Evolutionary conservation across 2,797 vertebrate species (phyloP), one percentile per base, ranked within the genome.

Genomic region (Pempheris klunzingeri): DNA sequence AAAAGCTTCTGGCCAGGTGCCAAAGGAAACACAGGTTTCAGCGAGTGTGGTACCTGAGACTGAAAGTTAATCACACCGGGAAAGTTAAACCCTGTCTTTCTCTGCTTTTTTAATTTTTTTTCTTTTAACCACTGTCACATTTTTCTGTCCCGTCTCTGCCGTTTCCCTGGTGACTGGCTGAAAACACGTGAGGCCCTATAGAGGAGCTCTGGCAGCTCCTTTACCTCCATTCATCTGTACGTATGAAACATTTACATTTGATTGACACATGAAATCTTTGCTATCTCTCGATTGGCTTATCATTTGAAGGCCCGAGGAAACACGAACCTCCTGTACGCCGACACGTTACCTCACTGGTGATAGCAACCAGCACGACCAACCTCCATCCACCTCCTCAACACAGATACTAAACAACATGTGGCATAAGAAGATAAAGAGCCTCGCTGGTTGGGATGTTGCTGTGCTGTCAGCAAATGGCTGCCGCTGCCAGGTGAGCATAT

Each of bases 401-500:
- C 53, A 74, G 79, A 82, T 66, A 70, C 55, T 0, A 7, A 69
- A 49, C 61, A 68, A 72, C 72, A 70, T 77, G 86, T 74, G 77
- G 71, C 64, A 52, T 5, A 5, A 53, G 70, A 72, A 81, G 89
- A 92, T 90, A 84, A 88, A 78, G 71, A 74, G 77, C 59, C 50
- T 67, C 36, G 0, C 61, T 24, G 76, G 67, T 39, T n/a, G 71
- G 69, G 60, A 85, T 76, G 81, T 72, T 63, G 83, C 85, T 7
- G 46, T 59, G 68, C 66, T 82, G 81, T 88, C 83, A 79, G 83
- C 58, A 49, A 74, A 82, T 44, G 61, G 70, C 71, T 43, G 83
- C 68, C 53, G 1, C 74, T 66, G 74, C 90, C 89, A 89, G 90
- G 84, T 91, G 86, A 90, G 81, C 91, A 88, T 89, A 83, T 87